Conservation (phyloP, 2,888 invertebrate species). For the Parnassius mnemosyne region DNA sequence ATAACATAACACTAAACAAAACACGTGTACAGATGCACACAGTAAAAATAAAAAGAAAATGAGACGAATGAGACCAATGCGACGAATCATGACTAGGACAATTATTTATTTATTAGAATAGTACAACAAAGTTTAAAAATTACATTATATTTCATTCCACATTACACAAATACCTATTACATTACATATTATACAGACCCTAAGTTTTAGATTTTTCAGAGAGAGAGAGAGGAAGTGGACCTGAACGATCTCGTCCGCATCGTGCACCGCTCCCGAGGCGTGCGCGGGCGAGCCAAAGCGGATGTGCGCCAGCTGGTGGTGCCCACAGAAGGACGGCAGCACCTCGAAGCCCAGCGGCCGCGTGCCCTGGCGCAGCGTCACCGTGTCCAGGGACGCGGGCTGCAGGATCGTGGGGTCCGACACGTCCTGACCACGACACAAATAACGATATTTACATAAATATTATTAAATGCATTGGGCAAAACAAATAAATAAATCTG, state of each 20-base stretch:
- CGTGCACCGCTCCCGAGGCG: slow-evolving; percentile 94
- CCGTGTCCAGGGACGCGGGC: slow-evolving; percentile 93
- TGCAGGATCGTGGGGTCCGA: slow-evolving; percentile 94
- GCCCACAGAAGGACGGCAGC: slow-evolving; percentile 90
- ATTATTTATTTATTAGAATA: too few species aligned
- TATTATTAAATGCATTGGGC: neutral
- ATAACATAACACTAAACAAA: too few species aligned
- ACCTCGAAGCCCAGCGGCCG: slow-evolving; percentile 95
- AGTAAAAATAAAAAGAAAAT: too few species aligned
- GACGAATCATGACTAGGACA: too few species aligned
- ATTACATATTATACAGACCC: too few species aligned
- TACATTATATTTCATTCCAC: too few species aligned
- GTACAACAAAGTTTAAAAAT: too few species aligned
- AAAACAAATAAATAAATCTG: too few species aligned
- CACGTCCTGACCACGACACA: slow-evolving; percentile 79
- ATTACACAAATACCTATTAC: too few species aligned
- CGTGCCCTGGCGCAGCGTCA: slow-evolving; percentile 91
- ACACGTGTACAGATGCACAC: too few species aligned
- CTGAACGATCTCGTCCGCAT: slow-evolving; percentile 98
- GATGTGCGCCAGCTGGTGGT: slow-evolving; percentile 90
- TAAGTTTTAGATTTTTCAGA: too few species aligned
- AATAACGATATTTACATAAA: neutral
- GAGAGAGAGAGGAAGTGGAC: slow-evolving; percentile 62
- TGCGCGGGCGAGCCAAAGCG: slow-evolving; percentile 96
- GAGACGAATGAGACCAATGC: too few species aligned